These are phyloP conservation scores for Pristiophorus japonicus DNA, from an alignment of 2,113 vertebrate genomes.

Conservation along the genomic window DNA sequence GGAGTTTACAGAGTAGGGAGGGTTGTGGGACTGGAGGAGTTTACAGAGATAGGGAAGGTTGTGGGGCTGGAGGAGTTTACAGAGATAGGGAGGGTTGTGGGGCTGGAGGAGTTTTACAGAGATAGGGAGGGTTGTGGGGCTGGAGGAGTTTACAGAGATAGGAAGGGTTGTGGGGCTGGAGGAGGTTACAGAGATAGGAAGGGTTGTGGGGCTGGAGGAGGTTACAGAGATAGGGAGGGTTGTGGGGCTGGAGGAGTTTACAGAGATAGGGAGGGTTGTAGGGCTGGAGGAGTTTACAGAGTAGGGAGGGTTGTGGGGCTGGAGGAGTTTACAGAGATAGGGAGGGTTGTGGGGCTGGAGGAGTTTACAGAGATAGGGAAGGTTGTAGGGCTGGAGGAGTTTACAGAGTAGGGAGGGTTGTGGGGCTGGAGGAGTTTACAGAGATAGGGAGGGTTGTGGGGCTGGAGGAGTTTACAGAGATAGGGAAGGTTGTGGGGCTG, in stretches of 20 bases:
- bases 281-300: no score
- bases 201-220: no score
- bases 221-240: no score
- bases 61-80: no score
- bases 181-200: not conserved
- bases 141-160: no score
- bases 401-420: not conserved
- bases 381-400: not conserved
- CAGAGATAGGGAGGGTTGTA: not conserved
- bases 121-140: not conserved
- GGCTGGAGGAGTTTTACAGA: not conserved
- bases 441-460: not conserved
- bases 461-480: not conserved
- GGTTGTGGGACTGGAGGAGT: not conserved
- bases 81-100: not conserved
- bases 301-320: not conserved
- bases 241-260: not conserved
- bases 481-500: no score
- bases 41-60: not conserved
- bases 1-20: no score
- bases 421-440: no score
- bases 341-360: no score
- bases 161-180: not conserved
- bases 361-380: no score
- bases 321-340: not conserved